Percentiles rank a stretch among this genome's conserved stretches.
phyloP scores from a whole-genome alignment of 1,140 invertebrate species.

The Gryon sp. region DNA sequence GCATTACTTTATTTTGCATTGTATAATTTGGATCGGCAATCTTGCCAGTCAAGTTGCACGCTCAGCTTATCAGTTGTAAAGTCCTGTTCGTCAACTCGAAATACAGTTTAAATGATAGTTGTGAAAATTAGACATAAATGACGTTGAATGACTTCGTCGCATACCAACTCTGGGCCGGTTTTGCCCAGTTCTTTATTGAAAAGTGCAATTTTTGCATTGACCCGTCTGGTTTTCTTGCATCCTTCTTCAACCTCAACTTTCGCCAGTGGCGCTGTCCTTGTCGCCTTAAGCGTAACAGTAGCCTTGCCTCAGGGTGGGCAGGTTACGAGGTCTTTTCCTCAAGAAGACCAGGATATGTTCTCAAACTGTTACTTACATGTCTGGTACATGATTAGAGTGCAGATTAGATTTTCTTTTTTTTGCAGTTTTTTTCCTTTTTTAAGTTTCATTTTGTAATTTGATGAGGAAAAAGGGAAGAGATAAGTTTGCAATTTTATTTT shows the following conservation, averaged over 20 bases:
- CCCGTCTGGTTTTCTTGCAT: slow-evolving; percentile 33
- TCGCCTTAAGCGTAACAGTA: slow-evolving; percentile 34
- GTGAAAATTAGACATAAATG: slow-evolving; percentile 54
- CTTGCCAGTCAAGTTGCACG: slow-evolving; percentile 45
- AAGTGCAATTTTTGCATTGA: slow-evolving; percentile 53
- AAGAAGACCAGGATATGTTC: slow-evolving; percentile 17
- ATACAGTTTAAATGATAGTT: slow-evolving; percentile 41
- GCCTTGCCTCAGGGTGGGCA: slow-evolving; percentile 52
- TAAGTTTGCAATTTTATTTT: too few relatives aligned
- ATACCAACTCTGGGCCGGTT: slow-evolving; percentile 41
- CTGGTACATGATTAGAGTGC: too few relatives aligned
- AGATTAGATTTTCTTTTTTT: too few relatives aligned
- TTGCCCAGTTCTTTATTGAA: slow-evolving; percentile 59
- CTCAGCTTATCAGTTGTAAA: slow-evolving; percentile 33
- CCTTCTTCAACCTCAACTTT: not conserved
- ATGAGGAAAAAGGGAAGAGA: too few relatives aligned
- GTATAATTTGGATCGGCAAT: slow-evolving; percentile 24
- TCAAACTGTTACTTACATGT: slow-evolving; percentile 8
- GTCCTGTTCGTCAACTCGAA: slow-evolving; percentile 48
- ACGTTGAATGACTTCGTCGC: slow-evolving; percentile 51
- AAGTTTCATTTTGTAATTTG: too few relatives aligned
- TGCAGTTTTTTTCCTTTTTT: too few relatives aligned
- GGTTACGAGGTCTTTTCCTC: slow-evolving; percentile 47
- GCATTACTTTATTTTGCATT: slow-evolving; percentile 23
- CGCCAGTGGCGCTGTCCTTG: slow-evolving; percentile 1